Evolutionary conservation across 2,888 invertebrate genomes (phyloP), one percentile per base, ranked within the genome.

Genomic region (Galerucella nymphaeae): DNA sequence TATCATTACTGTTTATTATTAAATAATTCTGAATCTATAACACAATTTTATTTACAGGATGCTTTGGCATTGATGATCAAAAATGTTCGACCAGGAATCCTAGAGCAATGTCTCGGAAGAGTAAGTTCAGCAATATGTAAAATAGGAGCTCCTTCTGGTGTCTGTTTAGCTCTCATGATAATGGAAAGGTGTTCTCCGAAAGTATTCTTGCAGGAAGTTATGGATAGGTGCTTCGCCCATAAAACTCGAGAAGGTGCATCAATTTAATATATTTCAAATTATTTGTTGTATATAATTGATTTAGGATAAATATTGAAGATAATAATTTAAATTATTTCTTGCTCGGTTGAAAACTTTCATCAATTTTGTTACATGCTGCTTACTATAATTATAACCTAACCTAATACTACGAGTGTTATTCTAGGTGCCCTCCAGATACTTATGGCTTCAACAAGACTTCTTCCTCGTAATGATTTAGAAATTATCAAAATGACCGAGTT

Each of bases 381-480:
- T 9, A 8, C 8, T 8, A 8, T 38, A 38, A 38, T 38, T 8
- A 38, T 38, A 38, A 8, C 8, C 30, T 38, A 1, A 1, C 30
- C 8, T 38, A 38, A 38, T 38, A 38, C 9, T 38, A 38, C 30
- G 9, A 16, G 1, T n/a, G 9, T 62, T 14, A 5, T 77, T 78
- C 38, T 62, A 81, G 81, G 81, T 64, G 80, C 81, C 11, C 66
- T 81, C 20, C 81, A 81, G 67, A 74, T 80, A 45, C 87, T 94
- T 64, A 93, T 95, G 82, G 93, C 93, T 77, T 91, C 94, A 10
- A 85, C 94, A 77, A 90, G 94, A 84, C 93, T 93, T 42, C 94
- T 93, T 83, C 94, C 95, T 2, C 92, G 93, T 81, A 92, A 92
- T 65, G 93, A 94, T 79, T 91, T 94, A 82, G 91, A 93, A 88